Conservation (phyloP, 2,113 vertebrate genomes). For the Cavia aperea region DNA sequence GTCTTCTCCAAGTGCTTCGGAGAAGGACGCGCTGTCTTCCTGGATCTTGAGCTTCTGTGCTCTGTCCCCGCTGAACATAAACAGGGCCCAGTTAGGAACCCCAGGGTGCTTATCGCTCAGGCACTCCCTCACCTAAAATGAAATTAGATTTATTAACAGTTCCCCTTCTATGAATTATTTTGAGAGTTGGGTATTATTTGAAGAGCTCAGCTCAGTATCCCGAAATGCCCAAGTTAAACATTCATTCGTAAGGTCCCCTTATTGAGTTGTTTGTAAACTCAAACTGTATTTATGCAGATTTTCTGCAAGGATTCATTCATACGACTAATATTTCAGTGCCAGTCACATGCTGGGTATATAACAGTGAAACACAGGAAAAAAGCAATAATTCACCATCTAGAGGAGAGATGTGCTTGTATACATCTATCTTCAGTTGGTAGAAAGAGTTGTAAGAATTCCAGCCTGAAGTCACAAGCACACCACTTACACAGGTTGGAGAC, state of each 20-base stretch:
- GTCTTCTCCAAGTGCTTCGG: conserved; percentile 74
- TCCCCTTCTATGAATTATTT: not conserved
- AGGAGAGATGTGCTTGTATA: too few relatives aligned
- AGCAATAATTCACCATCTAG: too few relatives aligned
- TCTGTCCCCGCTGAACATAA: conserved; percentile 80
- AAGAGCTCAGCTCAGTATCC: not conserved
- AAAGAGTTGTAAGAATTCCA: not conserved
- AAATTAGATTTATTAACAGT: not conserved
- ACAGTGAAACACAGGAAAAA: not conserved
- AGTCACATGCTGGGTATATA: not conserved
- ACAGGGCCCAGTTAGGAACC: conserved; percentile 75
- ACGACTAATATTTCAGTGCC: not conserved
- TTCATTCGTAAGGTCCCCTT: not conserved
- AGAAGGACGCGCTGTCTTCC: conserved; percentile 79
- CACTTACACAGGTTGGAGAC: not conserved
- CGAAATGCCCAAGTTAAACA: not conserved
- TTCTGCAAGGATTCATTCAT: not conserved
- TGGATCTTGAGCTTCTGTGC: conserved; percentile 79
- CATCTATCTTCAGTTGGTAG: not conserved
- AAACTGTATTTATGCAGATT: not conserved
- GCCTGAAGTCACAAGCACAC: not conserved
- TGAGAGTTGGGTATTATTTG: not conserved
- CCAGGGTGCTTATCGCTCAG: conserved; percentile 13
- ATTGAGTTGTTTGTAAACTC: not conserved
- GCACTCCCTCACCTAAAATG: conserved; percentile 80